Evolutionary conservation across 2,888 invertebrate species (phyloP).

Genomic region (Andrena camellia): DNA sequence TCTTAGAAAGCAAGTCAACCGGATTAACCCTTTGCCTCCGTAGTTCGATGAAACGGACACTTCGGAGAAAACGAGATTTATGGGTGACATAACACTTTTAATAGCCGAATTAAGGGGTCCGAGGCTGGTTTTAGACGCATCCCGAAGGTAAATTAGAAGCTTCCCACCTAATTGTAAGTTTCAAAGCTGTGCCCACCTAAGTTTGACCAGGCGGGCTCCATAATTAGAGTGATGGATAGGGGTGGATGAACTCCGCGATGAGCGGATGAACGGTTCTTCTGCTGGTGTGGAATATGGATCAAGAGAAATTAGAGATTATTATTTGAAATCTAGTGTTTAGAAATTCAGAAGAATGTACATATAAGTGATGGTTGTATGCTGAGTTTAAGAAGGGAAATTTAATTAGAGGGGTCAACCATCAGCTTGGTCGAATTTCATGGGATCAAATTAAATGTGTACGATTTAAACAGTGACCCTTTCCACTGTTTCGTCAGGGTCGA

Average conservation of each 20-base stretch:
- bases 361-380: too few species aligned
- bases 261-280: not conserved
- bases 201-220: not conserved
- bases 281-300: not conserved
- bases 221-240: not conserved
- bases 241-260: not conserved
- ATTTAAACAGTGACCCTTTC: slow-evolving; percentile 1
- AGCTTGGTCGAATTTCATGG: too few species aligned
- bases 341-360: not conserved
- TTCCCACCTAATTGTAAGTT: not conserved
- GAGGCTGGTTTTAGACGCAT: not conserved
- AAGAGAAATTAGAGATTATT: not conserved
- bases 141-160: not conserved
- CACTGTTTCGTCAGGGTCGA: not conserved
- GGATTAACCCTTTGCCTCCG: slow-evolving; percentile 20
- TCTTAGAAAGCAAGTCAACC: slow-evolving; percentile 21
- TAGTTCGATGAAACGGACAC: not conserved
- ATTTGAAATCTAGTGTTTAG: not conserved
- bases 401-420: too few species aligned
- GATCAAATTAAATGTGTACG: not conserved
- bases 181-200: slow-evolving; percentile 1
- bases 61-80: not conserved
- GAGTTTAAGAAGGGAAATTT: too few species aligned
- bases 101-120: not conserved
- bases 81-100: not conserved